Conservation (phyloP, 2,888 invertebrate species). For the Pristionchus entomophagus region DNA sequence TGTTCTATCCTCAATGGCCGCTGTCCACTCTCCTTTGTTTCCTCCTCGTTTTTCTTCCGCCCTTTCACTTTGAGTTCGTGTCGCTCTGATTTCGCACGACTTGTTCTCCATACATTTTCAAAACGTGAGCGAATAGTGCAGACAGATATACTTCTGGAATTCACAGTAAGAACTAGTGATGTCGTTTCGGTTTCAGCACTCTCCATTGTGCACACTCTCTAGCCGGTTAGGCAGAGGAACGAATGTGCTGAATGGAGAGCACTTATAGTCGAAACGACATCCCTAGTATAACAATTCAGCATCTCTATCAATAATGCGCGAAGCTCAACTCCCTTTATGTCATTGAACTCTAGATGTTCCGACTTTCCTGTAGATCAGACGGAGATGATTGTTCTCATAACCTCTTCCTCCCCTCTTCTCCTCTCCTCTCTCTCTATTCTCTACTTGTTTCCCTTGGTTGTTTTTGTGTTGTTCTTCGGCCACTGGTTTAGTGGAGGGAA, state of each 20-base stretch:
- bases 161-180: no score
- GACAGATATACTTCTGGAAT: no score
- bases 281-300: background rate
- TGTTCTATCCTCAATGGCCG: background rate
- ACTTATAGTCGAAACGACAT: background rate
- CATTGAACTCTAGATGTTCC: background rate
- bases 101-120: background rate
- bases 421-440: background rate
- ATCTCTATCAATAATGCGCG: no score
- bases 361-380: background rate
- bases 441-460: background rate
- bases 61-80: background rate
- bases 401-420: background rate
- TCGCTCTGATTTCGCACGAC: background rate
- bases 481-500: conserved; percentile 37
- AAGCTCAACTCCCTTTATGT: no score
- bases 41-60: background rate
- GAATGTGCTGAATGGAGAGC: background rate
- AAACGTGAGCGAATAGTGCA: no score
- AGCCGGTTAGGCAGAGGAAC: background rate
- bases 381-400: background rate
- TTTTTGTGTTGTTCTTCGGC: background rate
- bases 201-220: background rate
- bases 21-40: conserved; percentile 23
- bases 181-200: no score